These are phyloP conservation scores for Aphodius granarius DNA, from an alignment of 2,888 invertebrate species.

Conservation along the genomic window DNA sequence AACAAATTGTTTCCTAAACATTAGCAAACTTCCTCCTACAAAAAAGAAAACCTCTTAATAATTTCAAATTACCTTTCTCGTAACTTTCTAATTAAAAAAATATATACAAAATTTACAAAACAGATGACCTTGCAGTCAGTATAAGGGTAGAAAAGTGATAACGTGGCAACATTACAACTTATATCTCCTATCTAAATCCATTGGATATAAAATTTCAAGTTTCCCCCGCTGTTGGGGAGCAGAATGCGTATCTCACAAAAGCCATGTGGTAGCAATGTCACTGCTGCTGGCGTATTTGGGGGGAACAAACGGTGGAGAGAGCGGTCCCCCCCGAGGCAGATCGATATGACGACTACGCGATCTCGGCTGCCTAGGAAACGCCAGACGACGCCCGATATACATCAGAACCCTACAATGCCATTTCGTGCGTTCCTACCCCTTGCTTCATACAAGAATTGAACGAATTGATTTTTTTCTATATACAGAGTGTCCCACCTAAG, in stretches of 20 bases:
- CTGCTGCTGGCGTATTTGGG: conserved; percentile 25
- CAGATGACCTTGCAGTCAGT: neutral
- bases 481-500: no score
- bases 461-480: no score
- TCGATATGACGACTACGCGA: conserved; percentile 38
- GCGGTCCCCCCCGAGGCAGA: conserved; percentile 25
- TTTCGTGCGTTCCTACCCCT: no score
- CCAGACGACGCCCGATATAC: conserved; percentile 33
- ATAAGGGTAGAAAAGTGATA: neutral
- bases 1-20: neutral
- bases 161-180: neutral
- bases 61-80: no score
- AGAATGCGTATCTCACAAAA: neutral
- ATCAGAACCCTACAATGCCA: conserved; percentile 18
- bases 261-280: conserved; percentile 28
- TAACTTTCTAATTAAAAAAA: no score
- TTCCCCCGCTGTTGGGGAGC: neutral
- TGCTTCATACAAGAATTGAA: no score
- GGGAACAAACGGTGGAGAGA: neutral
- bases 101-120: no score
- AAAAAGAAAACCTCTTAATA: no score
- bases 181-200: neutral
- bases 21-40: neutral
- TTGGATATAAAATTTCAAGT: neutral
- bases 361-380: conserved; percentile 39